Evolutionary conservation across 92 coral and sea anemone genomes (phyloP).

Genomic region (Zoanthus sociatus): DNA sequence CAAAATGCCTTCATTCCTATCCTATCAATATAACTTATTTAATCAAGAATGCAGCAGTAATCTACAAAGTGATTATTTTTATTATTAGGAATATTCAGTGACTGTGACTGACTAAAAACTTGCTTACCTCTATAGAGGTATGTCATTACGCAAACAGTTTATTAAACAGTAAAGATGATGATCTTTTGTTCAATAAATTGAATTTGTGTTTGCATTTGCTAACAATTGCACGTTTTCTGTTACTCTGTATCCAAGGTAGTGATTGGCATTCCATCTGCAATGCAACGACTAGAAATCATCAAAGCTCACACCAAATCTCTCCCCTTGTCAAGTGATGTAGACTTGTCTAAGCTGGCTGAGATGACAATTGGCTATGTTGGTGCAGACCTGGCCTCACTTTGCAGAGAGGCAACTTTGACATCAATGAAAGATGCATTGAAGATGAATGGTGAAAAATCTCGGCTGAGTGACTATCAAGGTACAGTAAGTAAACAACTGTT

Average conservation of each 20-base stretch:
- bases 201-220: too few relatives aligned
- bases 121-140: too few relatives aligned
- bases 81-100: too few relatives aligned
- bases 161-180: too few relatives aligned
- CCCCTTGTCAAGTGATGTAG: slow-evolving; percentile 73
- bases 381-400: slow-evolving; percentile 89
- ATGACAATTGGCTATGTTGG: slow-evolving; percentile 92
- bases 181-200: too few relatives aligned
- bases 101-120: too few relatives aligned
- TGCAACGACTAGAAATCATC: slow-evolving; percentile 86
- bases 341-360: slow-evolving; percentile 83
- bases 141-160: too few relatives aligned
- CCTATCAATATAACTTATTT: too few relatives aligned
- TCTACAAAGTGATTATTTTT: too few relatives aligned
- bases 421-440: slow-evolving; percentile 69
- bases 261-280: slow-evolving; percentile 89
- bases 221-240: too few relatives aligned
- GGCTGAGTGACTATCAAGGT: neutral
- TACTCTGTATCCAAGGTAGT: slow-evolving; percentile 66
- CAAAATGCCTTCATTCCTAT: too few relatives aligned
- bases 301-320: slow-evolving; percentile 72
- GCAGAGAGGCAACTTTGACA: slow-evolving; percentile 82
- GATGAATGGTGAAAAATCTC: neutral
- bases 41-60: too few relatives aligned
- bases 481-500: neutral